Conservation (phyloP, 2,113 vertebrate species). For the Gymnobelideus leadbeateri region DNA sequence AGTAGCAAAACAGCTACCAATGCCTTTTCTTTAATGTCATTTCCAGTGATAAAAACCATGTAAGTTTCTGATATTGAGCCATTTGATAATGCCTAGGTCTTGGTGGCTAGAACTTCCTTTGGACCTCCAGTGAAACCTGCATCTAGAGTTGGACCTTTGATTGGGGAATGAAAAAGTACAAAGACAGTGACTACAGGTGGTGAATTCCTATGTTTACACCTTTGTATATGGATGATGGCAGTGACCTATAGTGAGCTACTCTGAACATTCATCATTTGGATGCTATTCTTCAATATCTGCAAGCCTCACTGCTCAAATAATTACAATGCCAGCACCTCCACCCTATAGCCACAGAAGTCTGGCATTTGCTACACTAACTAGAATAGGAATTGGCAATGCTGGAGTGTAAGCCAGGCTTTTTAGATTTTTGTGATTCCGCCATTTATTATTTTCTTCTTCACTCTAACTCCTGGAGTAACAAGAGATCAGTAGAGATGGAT, state of each 20-base stretch:
- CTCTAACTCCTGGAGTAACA: conserved; percentile 77
- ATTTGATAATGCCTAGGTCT: background rate
- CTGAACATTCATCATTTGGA: conserved; percentile 57
- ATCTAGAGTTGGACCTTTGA: background rate
- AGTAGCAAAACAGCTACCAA: background rate
- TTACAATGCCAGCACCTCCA: conserved; percentile 68
- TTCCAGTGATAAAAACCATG: background rate
- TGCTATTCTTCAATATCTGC: conserved; percentile 75
- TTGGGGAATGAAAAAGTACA: background rate
- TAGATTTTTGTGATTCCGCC: conserved; percentile 67
- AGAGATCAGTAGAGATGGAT: conserved; percentile 79
- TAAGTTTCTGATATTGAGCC: background rate
- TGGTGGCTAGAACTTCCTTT: background rate
- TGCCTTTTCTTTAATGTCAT: background rate
- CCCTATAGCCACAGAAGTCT: conserved; percentile 73
- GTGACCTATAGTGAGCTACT: conserved; percentile 34
- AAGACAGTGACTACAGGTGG: fast-evolving
- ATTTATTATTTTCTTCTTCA: conserved; percentile 41
- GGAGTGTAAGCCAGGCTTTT: conserved; percentile 76
- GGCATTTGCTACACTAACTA: conserved; percentile 67
- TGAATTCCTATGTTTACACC: background rate
- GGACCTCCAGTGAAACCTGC: background rate
- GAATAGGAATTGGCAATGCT: conserved; percentile 76
- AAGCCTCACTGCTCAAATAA: conserved; percentile 74
- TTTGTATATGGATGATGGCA: background rate